Base-by-base conservation (phyloP, 2,113 vertebrate species). In the Myodes glareolus region DNA sequence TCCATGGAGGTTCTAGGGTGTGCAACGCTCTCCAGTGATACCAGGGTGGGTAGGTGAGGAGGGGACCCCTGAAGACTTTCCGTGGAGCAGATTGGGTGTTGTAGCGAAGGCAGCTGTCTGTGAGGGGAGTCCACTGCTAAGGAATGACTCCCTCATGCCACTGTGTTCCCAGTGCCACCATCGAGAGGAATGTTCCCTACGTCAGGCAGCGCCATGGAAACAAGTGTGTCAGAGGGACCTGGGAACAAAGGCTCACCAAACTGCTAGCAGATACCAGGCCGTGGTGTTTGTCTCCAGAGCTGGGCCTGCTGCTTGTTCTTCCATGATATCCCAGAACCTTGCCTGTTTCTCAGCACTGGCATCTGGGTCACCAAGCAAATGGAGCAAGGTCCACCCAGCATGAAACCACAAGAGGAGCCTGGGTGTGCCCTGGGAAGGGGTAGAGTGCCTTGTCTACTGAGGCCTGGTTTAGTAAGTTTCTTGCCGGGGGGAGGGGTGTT, bases 341-440 rank as follows among this genome's bases (percentile, higher is more conserved):
- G 19, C 19, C 58, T 50, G 68, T 55, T 89, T 33, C 13, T 27
- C 36, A 33, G 3, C 55, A 12, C 0, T 87, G 2, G 4, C 85
- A 61, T 67, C 91, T 92, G 91, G 80, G 61, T 92, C 50, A 75
- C 7, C 52, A 23, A 45, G 14, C 36, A 36, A 90, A 89, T 76
- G 65, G 33, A n/a, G 16, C 25, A 50, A 80, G 5, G 27, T 33
- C 3, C 65, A 70, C n/a, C 63, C 17, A 1, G 3, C 5, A 1
- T 33, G 88, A 31, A 67, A 25, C 50, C 70, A 9, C 1, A 1
- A 21, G 58, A 25, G 36, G 87, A 76, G 52, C 39, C 50, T 25
- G 36, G 31, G 42, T 33, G 3, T 36, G 12, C 16, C n/a, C 4
- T 0, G 21, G 31, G 42, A 33, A 33, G 50, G 19, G 36, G 19